Evolutionary conservation across 2,797 vertebrate species (phyloP).

Genomic region (Ispidina picta): DNA sequence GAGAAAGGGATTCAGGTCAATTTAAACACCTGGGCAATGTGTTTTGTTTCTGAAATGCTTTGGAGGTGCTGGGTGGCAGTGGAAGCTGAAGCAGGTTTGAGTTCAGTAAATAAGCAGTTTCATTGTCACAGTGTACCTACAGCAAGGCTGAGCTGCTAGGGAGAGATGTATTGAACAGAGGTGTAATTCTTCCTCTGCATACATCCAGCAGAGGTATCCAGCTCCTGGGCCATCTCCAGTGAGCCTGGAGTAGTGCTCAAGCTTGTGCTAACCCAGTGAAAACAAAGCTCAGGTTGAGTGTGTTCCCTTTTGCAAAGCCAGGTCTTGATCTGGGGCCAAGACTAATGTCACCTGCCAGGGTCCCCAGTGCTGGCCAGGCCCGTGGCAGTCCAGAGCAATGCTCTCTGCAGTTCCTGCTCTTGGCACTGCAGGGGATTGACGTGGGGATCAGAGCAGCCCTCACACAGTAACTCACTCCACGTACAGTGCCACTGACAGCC

Average conservation of each 20-base stretch:
- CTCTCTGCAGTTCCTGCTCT: neutral
- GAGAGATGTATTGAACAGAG: neutral
- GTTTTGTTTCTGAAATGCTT: neutral
- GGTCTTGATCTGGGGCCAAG: neutral
- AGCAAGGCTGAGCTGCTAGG: neutral
- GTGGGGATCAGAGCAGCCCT: neutral
- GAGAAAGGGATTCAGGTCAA: neutral
- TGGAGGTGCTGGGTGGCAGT: neutral
- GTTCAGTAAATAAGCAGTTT: neutral
- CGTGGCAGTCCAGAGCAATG: neutral
- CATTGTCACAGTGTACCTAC: neutral
- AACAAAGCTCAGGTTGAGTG: neutral
- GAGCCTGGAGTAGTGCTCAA: neutral
- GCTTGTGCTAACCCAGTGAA: neutral
- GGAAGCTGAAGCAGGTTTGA: neutral
- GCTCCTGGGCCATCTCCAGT: neutral
- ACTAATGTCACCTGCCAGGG: neutral
- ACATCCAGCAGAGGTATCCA: neutral
- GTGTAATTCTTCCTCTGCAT: neutral
- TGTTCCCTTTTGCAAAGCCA: neutral
- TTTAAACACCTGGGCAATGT: neutral
- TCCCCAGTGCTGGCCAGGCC: neutral
- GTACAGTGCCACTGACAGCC: neutral
- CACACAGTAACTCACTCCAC: neutral
- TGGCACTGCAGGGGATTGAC: neutral